These are phyloP conservation scores for zebrafish (Danio rerio) DNA, from an alignment of 2,113 vertebrate genomes.

Conservation along the genomic window DNA sequence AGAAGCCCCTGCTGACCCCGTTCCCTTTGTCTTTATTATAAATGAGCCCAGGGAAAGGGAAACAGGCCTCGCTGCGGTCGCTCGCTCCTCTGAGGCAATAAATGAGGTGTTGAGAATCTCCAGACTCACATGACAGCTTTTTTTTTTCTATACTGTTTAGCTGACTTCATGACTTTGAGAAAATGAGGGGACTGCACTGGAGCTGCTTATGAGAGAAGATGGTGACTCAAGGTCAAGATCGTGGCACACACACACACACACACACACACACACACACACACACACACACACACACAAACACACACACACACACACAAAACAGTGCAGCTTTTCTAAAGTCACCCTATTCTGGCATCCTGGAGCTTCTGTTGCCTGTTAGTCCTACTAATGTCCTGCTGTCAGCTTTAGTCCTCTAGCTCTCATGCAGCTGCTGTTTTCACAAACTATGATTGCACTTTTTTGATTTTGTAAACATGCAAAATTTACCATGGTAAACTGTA, in stretches of 20 bases:
- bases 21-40: slow-evolving; percentile 32
- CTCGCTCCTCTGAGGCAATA: slow-evolving; percentile 10
- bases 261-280: neutral
- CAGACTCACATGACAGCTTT: slow-evolving; percentile 16
- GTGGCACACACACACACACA: neutral
- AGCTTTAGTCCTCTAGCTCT: neutral
- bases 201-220: slow-evolving; percentile 16
- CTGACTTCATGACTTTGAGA: slow-evolving; percentile 31
- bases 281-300: no score
- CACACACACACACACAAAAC: no score
- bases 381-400: neutral
- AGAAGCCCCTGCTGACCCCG: neutral
- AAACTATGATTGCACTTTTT: neutral
- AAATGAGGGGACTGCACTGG: slow-evolving; percentile 40
- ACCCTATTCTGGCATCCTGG: neutral
- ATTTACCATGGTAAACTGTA: neutral
- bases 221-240: slow-evolving; percentile 26
- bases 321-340: no score
- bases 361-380: slow-evolving; percentile 1
- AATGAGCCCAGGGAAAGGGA: slow-evolving; percentile 21
- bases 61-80: neutral
- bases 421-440: neutral
- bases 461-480: neutral
- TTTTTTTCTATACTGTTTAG: slow-evolving; percentile 4
- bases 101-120: slow-evolving; percentile 43